Base-by-base conservation (phyloP, 2,113 vertebrate genomes). In the Pongo abelii region DNA sequence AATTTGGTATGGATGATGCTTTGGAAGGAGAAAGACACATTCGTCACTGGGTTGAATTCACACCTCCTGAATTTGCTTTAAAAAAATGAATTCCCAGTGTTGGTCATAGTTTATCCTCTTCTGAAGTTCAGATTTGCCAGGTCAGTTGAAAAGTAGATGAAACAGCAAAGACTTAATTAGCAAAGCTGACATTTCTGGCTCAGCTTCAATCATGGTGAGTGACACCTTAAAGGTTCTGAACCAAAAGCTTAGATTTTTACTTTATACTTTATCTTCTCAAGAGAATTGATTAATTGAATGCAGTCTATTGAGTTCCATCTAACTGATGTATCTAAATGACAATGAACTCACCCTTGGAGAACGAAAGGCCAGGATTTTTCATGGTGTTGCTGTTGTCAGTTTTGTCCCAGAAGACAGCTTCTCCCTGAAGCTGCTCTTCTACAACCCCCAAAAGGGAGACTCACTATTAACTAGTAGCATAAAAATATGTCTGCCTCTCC, bases 1-100 rank as follows among this genome's bases (percentile, higher is more conserved):
- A 12, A 46, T 43, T 95, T 98, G 97, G 96, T 94, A 89, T 75
- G 94, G 85, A 95, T 87, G 97, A 80, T 95, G 79, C 80, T 97
- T 96, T 98, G 95, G 97, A 92, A 81, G 35, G 86, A 90, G 40
- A 97, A 96, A 95, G 85, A 52, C 12, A 69, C 27, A 81, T 84
- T 84, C 5, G n/a, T 90, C 70, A 67, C 52, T 69, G 30, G 57
- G 27, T 55, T 96, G 57, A 84, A 98, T 97, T 98, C 89, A 97
- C 88, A 81, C 20, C 64, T 40, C 89, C 61, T 90, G 3, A 30
- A 85, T 80, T 52, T 97, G 90, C 92, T 79, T 43, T 95, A 96
- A 96, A 98, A 97, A 84, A 79, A 89, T 70, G 75, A 93, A 96
- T 95, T 92, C 84, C 27, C 35, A 90, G 84, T 70, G 86, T 50